Conservation (phyloP, 2,113 vertebrate species). For the Vanacampus margaritifer region DNA sequence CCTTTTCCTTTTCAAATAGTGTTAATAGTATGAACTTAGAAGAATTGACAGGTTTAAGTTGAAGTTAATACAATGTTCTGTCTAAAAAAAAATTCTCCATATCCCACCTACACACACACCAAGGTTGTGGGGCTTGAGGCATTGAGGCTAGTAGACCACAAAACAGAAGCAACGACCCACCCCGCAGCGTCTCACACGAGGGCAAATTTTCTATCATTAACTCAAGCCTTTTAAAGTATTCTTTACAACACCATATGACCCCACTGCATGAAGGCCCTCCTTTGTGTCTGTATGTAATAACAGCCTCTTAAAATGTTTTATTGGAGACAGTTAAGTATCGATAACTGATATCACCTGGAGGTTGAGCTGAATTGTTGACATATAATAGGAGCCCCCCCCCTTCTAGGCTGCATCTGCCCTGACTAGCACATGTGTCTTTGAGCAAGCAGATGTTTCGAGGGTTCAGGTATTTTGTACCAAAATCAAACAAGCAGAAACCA, state of each 20-base stretch:
- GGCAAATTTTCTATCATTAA: constrained; percentile 54
- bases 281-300: constrained; percentile 65
- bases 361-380: constrained; percentile 33
- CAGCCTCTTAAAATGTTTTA: constrained; percentile 67
- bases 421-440: constrained; percentile 45
- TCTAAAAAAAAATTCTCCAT: too few species aligned
- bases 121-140: constrained; percentile 27
- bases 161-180: constrained; percentile 54
- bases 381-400: constrained; percentile 34
- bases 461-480: constrained; percentile 8
- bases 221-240: constrained; percentile 55
- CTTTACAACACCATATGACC: constrained; percentile 56
- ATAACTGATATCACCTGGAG: constrained; percentile 70
- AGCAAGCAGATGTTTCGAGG: constrained; percentile 36
- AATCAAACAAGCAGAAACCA: not conserved
- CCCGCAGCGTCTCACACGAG: constrained; percentile 49
- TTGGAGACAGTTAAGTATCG: constrained; percentile 58
- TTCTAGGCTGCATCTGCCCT: constrained; percentile 33
- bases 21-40: not conserved
- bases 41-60: not conserved
- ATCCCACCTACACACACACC: not conserved
- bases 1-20: too few species aligned
- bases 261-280: constrained; percentile 48
- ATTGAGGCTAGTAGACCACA: constrained; percentile 31
- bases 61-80: not conserved